Percentiles rank a stretch among this genome's conserved stretches.
phyloP scores from a whole-genome alignment of 2,888 invertebrate genomes.

The Melolontha melolontha region DNA sequence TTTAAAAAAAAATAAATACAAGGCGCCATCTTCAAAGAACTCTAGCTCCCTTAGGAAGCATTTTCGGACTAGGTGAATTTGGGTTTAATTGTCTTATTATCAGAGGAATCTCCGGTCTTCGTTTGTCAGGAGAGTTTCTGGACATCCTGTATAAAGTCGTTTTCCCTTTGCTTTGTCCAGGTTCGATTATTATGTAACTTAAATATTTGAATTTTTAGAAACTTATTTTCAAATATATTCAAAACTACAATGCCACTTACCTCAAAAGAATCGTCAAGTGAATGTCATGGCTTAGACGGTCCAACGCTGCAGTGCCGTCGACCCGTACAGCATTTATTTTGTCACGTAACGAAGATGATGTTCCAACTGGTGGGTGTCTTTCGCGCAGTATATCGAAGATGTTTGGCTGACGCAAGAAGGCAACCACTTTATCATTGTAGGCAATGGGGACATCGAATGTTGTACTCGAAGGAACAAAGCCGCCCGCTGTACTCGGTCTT shows the following conservation, averaged over 20 bases:
- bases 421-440: conserved; percentile 96
- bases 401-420: conserved; percentile 94
- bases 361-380: conserved; percentile 79
- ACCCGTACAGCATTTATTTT: conserved; percentile 89
- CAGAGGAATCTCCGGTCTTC: too few relatives aligned
- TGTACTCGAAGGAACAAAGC: conserved; percentile 64
- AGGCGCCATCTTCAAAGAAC: too few relatives aligned
- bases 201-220: too few relatives aligned
- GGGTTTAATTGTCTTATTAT: too few relatives aligned
- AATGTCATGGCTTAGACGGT: conserved; percentile 89
- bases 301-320: conserved; percentile 89
- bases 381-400: conserved; percentile 92
- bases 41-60: too few relatives aligned
- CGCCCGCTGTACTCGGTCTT: conserved; percentile 71
- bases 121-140: too few relatives aligned
- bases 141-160: too few relatives aligned
- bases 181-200: too few relatives aligned
- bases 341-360: conserved; percentile 81
- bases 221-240: too few relatives aligned
- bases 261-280: conserved; percentile 93
- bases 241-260: conserved; percentile 68
- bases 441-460: conserved; percentile 84
- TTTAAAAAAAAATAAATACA: too few relatives aligned
- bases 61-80: too few relatives aligned
- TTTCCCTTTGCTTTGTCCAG: too few relatives aligned